These are phyloP conservation scores for Leptogaster cylindrica DNA, from an alignment of 2,888 invertebrate genomes.

Conservation along the genomic window DNA sequence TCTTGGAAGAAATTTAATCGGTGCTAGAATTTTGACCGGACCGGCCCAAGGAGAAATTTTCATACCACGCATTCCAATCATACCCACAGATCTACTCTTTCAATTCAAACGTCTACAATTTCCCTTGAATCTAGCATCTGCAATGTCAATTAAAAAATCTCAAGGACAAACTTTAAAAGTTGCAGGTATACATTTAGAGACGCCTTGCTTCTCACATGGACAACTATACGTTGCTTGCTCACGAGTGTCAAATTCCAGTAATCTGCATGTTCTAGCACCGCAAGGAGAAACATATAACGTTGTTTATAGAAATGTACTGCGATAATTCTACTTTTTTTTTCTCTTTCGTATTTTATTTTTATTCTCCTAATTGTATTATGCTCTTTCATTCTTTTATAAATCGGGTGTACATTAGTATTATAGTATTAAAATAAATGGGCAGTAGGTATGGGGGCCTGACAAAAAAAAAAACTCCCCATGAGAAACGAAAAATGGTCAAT, in stretches of 20 bases:
- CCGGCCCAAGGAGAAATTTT: constrained; percentile 39
- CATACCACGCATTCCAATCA: too few species aligned
- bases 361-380: too few species aligned
- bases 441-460: too few species aligned
- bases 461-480: too few species aligned
- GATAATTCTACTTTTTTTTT: background rate
- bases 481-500: too few species aligned
- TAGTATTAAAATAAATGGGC: too few species aligned
- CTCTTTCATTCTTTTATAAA: too few species aligned
- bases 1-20: constrained; percentile 15
- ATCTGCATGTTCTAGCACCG: background rate
- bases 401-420: too few species aligned
- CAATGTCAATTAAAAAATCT: background rate
- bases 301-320: background rate
- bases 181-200: background rate
- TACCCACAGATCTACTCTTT: too few species aligned
- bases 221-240: background rate
- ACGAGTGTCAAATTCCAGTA: background rate
- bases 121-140: constrained; percentile 35
- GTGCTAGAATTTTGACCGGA: constrained; percentile 38
- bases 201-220: background rate
- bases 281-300: background rate
- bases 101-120: too few species aligned
- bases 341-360: too few species aligned
- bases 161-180: background rate